Evolutionary conservation across 2,888 invertebrate genomes (phyloP), one percentile per base, ranked within the genome.

Genomic region (Diplazon laetatorius): DNA sequence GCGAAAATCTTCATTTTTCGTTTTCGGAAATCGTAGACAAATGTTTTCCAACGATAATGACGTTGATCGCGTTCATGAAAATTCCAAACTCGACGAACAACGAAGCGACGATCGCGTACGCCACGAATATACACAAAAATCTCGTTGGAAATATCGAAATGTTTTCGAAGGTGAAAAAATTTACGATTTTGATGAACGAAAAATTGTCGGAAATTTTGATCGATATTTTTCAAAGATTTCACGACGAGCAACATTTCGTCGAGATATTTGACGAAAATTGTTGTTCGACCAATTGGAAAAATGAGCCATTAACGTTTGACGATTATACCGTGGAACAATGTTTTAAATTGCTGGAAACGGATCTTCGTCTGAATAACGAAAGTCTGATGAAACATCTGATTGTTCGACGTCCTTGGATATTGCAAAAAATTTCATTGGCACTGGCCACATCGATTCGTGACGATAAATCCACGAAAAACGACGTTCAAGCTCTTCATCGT

Each of bases 401-500:
- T 0, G 77, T 66, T 0, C 91, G 92, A 59, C 91, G 91, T 82
- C 93, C 93, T 2, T 84, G 91, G 42, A 89, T 91, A 14, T 85
- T 95, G 66, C 93, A 94, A 80, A 92, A 92, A 84, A 91, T 93
- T 74, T 85, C 94, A 16, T 89, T 93, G 60, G 88, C 91, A 62
- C 84, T 94, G 0, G 92, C 92, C 88, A 88, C 20, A 91, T 91
- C 37, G 90, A n/a, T 94, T 4, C 88, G 93, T 35, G 87, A 90
- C 12, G 92, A 92, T 75, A 89, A 90, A 18, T 90, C 92, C 25
- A 86, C 91, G 6, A 93, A 94, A 80, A 92, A 92, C 52, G 94
- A 93, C 88, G 85, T 93, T 0, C 87, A 93, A 69, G 91, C 92
- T n/a, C 90, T 95, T 44, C 92, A 94, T 84, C 92, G 93, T 0